Percentiles rank a stretch among this genome's conserved stretches.
Conservation (phyloP, 35 echinoderm and acorn worm species). For the Chiridota heheva region DNA sequence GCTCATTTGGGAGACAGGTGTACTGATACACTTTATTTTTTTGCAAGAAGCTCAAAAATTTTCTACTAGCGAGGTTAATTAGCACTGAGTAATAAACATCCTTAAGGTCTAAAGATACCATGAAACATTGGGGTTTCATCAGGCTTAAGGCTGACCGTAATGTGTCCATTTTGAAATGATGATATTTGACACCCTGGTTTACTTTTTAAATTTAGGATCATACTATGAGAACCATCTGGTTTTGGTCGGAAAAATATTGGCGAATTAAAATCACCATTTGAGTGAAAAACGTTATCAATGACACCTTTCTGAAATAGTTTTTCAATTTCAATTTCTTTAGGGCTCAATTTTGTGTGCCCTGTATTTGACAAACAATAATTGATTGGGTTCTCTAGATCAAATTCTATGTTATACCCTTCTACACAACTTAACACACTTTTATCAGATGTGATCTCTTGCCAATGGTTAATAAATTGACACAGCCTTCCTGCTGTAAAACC, state of each 20-base stretch:
- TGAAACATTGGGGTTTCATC: constrained; percentile 5
- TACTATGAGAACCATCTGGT: constrained; percentile 22
- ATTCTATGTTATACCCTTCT: constrained; percentile 23
- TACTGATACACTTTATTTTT: constrained; percentile 37
- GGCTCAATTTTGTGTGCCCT: not conserved
- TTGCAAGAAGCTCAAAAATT: constrained; percentile 36
- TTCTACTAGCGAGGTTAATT: constrained; percentile 12
- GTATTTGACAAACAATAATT: not conserved
- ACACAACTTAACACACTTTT: constrained; percentile 18
- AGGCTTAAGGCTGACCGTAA: not conserved
- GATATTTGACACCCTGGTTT: constrained; percentile 31
- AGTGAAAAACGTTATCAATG: not conserved
- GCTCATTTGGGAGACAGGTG: constrained; percentile 51
- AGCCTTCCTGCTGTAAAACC: not conserved
- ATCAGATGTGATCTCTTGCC: constrained; percentile 39
- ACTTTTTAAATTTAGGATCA: constrained; percentile 45
- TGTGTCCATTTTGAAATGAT: constrained; percentile 38
- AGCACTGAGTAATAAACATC: constrained; percentile 43
- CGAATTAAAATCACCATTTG: constrained; percentile 4
- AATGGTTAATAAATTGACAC: not conserved
- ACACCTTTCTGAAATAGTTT: not conserved
- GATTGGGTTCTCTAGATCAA: not conserved
- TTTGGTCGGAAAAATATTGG: constrained; percentile 30
- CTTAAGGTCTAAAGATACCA: constrained; percentile 23
- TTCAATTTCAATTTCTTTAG: constrained; percentile 13